Conservation (phyloP, 2,797 vertebrate genomes). For the Macrochelys suwanniensis region DNA sequence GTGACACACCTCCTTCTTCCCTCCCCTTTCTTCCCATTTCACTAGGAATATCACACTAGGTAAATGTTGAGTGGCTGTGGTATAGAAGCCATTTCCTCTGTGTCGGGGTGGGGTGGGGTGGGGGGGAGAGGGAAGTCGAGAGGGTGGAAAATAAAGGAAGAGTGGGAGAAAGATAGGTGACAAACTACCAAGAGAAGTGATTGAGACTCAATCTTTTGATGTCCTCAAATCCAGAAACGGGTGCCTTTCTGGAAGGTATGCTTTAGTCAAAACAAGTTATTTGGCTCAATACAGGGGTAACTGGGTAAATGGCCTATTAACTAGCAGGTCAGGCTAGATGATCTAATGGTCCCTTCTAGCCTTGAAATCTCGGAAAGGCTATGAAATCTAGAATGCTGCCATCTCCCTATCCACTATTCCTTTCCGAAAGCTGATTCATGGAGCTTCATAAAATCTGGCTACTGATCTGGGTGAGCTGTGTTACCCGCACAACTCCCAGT, state of each 20-base stretch:
- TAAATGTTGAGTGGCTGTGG: background rate
- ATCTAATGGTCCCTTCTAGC: background rate
- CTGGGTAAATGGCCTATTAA: background rate
- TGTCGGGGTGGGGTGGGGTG: too few species aligned
- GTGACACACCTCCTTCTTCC: background rate
- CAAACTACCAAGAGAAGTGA: background rate
- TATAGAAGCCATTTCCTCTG: background rate
- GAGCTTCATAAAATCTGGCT: background rate
- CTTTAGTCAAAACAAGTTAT: slow-evolving; percentile 13
- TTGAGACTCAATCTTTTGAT: background rate
- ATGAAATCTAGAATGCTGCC: background rate
- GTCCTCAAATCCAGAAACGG: background rate
- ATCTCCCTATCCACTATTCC: background rate
- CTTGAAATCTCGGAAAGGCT: slow-evolving; percentile 5
- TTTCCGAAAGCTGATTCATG: background rate
- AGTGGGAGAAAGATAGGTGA: background rate
- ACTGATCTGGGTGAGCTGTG: background rate
- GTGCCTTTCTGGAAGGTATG: background rate
- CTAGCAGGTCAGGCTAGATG: background rate
- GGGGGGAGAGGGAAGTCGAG: too few species aligned
- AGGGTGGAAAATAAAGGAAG: background rate
- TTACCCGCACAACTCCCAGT: background rate
- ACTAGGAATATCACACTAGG: background rate
- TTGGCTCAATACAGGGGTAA: background rate
- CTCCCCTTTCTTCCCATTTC: background rate